Evolutionary conservation across 2,797 vertebrate genomes (phyloP), one percentile per base, ranked within the genome.

Genomic region (Halcyon smyrnensis): DNA sequence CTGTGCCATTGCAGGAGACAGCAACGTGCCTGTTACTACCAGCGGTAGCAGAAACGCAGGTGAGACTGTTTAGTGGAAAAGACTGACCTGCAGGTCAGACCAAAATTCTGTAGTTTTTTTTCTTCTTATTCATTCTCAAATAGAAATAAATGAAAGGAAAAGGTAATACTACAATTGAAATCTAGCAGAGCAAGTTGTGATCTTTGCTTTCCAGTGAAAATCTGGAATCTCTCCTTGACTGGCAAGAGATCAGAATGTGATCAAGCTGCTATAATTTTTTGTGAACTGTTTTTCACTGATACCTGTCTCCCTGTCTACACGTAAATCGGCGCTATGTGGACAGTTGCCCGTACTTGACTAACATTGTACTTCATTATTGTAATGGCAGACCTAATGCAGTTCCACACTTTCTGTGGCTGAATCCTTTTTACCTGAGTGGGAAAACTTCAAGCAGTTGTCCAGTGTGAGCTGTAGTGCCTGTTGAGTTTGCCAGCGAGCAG

Each of bases 71-170:
- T 5, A 32, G 25, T 4, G 78, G 69, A 36, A 83, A 77, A 62
- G 28, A 51, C 8, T 21, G 24, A 56, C 68, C 48, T 90, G 28
- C 16, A 54, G 39, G 11, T 78, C 41, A 67, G 41, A 62, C 32
- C 30, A 4, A 79, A 70, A 54, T 90, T 91, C 34, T 90, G 9
- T 34, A 18, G 37, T 6, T 56, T 59, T 57, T 11, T 1, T 21
- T 1, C 16, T 27, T 20, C 9, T 41, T 0, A 0, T n/a, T 75
- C 9, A 4, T 60, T 80, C 43, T 93, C 28, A 28, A 63, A 88
- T 12, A 17, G 15, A 23, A 86, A 37, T 57, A 78, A 65, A 28
- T 20, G 15, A 83, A 89, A 87, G 53, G 23, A 59, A 41, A 77
- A 60, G 2, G 13, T 64, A 63, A 45, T 34, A 53, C 4, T 82